A percentile compares a stretch with the other conserved stretches of the same genome.
Evolutionary conservation across 2,113 vertebrate species (phyloP).

Genomic region (Melanerpes formicivorus): DNA sequence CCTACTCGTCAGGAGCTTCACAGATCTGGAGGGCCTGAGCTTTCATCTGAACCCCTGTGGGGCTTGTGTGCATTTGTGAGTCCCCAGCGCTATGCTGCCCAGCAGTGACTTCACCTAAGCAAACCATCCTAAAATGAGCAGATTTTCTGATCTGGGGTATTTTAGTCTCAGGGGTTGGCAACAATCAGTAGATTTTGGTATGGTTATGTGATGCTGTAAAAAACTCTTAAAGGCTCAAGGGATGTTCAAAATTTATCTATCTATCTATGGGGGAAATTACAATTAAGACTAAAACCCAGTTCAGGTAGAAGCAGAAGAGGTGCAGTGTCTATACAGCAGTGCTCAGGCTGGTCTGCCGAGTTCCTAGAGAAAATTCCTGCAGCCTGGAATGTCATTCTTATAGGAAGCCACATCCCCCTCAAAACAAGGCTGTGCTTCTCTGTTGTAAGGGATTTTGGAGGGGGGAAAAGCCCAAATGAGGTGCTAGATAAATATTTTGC

Average conservation of each 20-base stretch:
- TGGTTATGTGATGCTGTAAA: not conserved
- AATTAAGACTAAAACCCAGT: not conserved
- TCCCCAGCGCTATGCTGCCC: not conserved
- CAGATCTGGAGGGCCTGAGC: not conserved
- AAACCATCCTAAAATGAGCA: slow-evolving; percentile 11
- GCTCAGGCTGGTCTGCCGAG: not conserved
- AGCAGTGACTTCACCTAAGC: slow-evolving; percentile 23
- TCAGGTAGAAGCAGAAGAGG: not conserved
- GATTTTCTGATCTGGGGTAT: not conserved
- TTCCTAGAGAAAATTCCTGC: not conserved
- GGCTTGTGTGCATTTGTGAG: not conserved
- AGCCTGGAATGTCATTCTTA: not conserved
- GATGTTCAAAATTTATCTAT: not conserved
- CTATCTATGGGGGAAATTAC: not conserved
- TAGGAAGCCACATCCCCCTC: not conserved
- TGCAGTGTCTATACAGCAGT: not conserved
- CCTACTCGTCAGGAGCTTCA: not conserved
- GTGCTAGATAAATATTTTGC: slow-evolving; percentile 45
- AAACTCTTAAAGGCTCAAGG: not conserved
- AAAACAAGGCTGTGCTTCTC: slow-evolving; percentile 6
- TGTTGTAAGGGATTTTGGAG: slow-evolving; percentile 1
- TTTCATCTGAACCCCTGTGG: not conserved
- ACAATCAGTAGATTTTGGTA: not conserved
- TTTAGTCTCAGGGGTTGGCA: not conserved
- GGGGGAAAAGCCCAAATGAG: slow-evolving; percentile 22